These are phyloP conservation scores for Ceratoteleas bidentatus DNA, from an alignment of 1,140 invertebrate genomes.

Conservation along the genomic window DNA sequence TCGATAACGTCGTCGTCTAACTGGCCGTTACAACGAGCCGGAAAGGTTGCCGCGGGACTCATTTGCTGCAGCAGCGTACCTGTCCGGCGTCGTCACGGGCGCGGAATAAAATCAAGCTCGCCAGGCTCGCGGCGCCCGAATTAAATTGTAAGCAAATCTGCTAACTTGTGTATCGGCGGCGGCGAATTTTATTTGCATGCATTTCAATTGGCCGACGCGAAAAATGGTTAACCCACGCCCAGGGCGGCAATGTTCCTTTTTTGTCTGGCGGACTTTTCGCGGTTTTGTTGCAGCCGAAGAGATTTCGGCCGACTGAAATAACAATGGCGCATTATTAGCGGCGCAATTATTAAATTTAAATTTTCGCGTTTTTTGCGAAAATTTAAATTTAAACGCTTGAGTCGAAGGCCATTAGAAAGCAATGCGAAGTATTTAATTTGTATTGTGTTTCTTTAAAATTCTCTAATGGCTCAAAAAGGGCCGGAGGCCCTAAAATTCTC, in stretches of 20 bases:
- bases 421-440: no score
- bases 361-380: no score
- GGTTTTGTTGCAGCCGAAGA: no score
- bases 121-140: slow-evolving; percentile 24
- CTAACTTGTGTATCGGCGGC: slow-evolving; percentile 15
- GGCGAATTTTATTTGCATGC: slow-evolving; percentile 13
- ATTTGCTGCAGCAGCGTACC: slow-evolving; percentile 57
- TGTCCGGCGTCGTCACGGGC: slow-evolving; percentile 42
- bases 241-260: background rate
- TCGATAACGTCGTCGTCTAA: slow-evolving; percentile 60
- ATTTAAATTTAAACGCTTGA: no score
- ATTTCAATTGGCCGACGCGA: slow-evolving; percentile 7
- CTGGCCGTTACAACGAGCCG: slow-evolving; percentile 50
- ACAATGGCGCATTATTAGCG: no score
- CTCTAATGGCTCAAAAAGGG: no score
- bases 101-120: slow-evolving; percentile 51
- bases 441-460: no score
- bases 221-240: background rate
- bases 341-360: no score
- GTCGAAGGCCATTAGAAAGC: no score
- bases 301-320: no score
- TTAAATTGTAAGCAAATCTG: slow-evolving; percentile 32
- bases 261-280: background rate
- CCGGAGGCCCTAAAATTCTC: no score
- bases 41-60: slow-evolving; percentile 57